These are phyloP conservation scores for Sebastes kiyomatsui DNA, from an alignment of 2,797 vertebrate genomes.

Conservation along the genomic window DNA sequence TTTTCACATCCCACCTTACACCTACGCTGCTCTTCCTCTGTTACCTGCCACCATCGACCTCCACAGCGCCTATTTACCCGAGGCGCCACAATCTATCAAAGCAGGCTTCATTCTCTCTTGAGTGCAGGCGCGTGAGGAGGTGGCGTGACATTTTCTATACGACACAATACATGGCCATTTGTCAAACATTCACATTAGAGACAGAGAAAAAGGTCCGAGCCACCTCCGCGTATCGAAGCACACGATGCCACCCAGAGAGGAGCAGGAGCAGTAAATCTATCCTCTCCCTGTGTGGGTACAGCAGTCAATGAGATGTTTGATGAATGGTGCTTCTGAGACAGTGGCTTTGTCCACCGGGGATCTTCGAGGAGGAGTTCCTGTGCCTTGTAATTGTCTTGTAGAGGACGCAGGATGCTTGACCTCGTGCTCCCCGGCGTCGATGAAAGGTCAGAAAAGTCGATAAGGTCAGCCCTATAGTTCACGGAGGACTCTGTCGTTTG, in stretches of 20 bases:
- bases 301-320: constrained; percentile 11
- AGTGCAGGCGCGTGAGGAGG: constrained; percentile 10
- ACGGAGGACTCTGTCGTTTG: neutral
- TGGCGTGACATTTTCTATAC: neutral
- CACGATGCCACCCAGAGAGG: constrained; percentile 8
- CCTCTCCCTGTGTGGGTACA: neutral
- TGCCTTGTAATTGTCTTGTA: constrained; percentile 18
- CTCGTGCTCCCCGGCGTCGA: constrained; percentile 28
- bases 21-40: neutral
- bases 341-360: constrained; percentile 27
- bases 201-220: neutral
- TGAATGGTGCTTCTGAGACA: constrained; percentile 4
- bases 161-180: constrained; percentile 39
- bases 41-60: neutral
- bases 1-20: constrained; percentile 13
- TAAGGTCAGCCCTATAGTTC: constrained; percentile 11
- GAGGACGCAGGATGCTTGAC: constrained; percentile 16
- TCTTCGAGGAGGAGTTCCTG: constrained; percentile 16
- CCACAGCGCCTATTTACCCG: constrained; percentile 8
- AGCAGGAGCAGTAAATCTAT: neutral
- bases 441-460: constrained; percentile 32
- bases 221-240: constrained; percentile 26
- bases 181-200: constrained; percentile 59
- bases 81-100: constrained; percentile 12
- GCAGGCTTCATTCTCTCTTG: constrained; percentile 2